phyloP scores from a whole-genome alignment of 1,140 invertebrate species.

The Apis cerana region DNA sequence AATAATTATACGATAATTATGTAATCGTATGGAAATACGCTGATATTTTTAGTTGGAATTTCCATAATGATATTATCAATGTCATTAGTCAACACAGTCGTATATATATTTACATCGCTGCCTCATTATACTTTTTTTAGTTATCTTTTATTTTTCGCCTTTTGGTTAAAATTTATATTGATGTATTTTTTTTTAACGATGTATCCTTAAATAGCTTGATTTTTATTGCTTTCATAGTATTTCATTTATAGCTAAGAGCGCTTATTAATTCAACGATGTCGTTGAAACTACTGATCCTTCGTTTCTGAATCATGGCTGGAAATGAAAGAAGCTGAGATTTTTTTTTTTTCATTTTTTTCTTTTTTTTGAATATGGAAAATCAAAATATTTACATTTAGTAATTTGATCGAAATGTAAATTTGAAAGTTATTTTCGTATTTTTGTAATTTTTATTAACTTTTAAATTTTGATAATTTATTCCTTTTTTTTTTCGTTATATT shows the following conservation, averaged over 20 bases:
- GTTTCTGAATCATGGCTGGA: constrained; percentile 18
- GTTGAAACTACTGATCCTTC: constrained; percentile 3
- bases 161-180: not conserved
- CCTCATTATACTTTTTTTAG: too few species aligned
- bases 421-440: not conserved
- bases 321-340: not conserved
- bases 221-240: not conserved
- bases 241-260: not conserved
- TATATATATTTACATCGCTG: too few species aligned
- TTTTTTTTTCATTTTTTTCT: not conserved
- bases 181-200: not conserved
- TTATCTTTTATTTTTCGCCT: not conserved
- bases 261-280: not conserved
- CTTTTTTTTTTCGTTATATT: not conserved
- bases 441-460: not conserved
- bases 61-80: too few species aligned
- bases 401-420: too few species aligned
- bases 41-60: too few species aligned
- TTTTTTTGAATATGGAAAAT: not conserved
- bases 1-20: too few species aligned
- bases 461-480: too few species aligned
- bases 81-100: too few species aligned
- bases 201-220: not conserved
- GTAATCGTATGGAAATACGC: too few species aligned
- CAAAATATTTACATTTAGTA: too few species aligned